phyloP scores from a whole-genome alignment of 2,888 invertebrate genomes.

The Drosophila niveifrons region DNA sequence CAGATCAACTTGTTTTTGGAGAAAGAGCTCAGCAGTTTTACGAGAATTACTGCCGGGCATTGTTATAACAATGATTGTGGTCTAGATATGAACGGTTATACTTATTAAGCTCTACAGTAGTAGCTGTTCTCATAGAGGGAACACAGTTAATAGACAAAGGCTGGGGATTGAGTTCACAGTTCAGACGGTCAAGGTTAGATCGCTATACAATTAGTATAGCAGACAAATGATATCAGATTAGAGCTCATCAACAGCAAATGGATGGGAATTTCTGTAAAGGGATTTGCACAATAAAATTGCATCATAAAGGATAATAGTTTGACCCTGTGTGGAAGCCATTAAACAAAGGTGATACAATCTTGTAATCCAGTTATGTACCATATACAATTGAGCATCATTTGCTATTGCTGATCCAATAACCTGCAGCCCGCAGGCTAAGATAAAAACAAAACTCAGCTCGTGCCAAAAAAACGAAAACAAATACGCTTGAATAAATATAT shows the following conservation, averaged over 20 bases:
- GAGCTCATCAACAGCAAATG: constrained; percentile 1
- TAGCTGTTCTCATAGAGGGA: not conserved
- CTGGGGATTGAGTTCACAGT: constrained; percentile 36
- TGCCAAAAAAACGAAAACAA: constrained; percentile 50
- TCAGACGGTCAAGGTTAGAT: constrained; percentile 49
- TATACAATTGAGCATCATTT: not conserved
- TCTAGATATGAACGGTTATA: constrained; percentile 22
- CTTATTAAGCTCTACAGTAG: constrained; percentile 10
- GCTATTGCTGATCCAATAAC: constrained; percentile 70
- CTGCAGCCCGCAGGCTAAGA: constrained; percentile 54
- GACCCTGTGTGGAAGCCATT: not conserved
- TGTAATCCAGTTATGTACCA: not conserved
- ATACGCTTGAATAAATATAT: constrained; percentile 15
- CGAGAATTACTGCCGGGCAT: constrained; percentile 33
- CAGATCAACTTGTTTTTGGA: constrained; percentile 27
- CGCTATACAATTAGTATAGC: not conserved
- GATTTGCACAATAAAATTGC: constrained; percentile 1
- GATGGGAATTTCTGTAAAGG: not conserved
- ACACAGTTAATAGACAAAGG: not conserved
- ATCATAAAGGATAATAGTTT: not conserved
- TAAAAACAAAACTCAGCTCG: constrained; percentile 38
- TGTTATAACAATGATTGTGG: constrained; percentile 32
- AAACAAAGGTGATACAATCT: not conserved
- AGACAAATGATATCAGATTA: constrained; percentile 31
- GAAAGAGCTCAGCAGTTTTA: constrained; percentile 42